These are phyloP conservation scores for Zophobas morio DNA, from an alignment of 1,140 invertebrate genomes.

Conservation along the genomic window DNA sequence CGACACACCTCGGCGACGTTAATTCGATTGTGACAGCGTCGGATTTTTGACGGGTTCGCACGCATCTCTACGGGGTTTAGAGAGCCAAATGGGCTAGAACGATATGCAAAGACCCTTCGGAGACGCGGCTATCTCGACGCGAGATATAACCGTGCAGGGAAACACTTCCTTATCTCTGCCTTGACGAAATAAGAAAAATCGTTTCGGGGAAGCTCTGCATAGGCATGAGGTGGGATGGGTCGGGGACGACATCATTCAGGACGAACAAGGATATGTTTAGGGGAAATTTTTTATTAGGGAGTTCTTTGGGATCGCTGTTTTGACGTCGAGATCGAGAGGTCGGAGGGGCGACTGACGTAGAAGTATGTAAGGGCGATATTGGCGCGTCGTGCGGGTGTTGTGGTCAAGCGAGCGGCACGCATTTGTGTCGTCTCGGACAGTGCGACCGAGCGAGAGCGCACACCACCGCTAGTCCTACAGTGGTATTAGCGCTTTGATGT, in stretches of 20 bases:
- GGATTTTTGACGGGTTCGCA: not conserved
- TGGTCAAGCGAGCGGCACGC: no score
- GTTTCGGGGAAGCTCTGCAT: slow-evolving; percentile 1
- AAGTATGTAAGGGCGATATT: no score
- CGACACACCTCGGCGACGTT: slow-evolving; percentile 2
- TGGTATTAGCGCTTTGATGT: no score
- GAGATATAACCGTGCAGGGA: slow-evolving; percentile 51
- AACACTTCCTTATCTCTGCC: slow-evolving; percentile 46
- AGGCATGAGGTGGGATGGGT: slow-evolving; percentile 14
- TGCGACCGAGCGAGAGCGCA: no score
- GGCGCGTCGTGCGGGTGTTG: no score
- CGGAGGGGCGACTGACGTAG: no score
- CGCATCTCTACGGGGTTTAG: slow-evolving; percentile 31
- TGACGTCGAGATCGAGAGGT: no score
- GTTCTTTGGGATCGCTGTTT: no score
- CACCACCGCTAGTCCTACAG: no score
- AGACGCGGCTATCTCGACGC: slow-evolving; percentile 50
- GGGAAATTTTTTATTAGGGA: no score
- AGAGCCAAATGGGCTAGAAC: slow-evolving; percentile 54
- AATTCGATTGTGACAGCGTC: slow-evolving; percentile 6
- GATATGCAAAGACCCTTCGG: slow-evolving; percentile 53
- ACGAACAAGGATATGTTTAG: no score
- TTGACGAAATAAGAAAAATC: slow-evolving; percentile 43
- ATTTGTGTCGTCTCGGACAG: no score
- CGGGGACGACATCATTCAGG: slow-evolving; percentile 19